Conservation (phyloP, 2,797 vertebrate species). For the Cyclura pinguis region DNA sequence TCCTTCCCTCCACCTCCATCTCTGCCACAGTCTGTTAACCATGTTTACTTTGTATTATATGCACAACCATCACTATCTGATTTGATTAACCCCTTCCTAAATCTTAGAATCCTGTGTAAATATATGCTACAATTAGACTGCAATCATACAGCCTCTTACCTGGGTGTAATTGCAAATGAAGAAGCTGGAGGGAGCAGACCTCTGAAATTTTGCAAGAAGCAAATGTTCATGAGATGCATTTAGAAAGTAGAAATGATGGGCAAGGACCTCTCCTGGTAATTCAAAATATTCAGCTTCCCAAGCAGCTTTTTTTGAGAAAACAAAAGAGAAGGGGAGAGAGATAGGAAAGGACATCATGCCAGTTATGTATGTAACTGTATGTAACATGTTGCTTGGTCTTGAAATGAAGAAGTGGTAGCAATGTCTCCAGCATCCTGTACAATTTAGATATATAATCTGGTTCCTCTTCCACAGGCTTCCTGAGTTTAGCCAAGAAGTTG, state of each 20-base stretch:
- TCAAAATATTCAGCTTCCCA: not conserved
- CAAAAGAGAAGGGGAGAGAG: not conserved
- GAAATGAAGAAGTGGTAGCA: not conserved
- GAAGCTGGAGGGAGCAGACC: not conserved
- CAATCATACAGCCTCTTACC: not conserved
- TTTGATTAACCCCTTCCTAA: not conserved
- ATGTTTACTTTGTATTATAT: no score
- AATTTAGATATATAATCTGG: not conserved
- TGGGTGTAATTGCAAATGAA: not conserved
- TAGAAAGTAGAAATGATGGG: not conserved
- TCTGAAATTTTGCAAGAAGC: not conserved
- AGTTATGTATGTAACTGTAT: not conserved
- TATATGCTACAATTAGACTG: not conserved
- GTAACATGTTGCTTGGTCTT: not conserved
- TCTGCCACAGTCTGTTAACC: no score
- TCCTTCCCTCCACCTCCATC: no score
- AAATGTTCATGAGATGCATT: not conserved
- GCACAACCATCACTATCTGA: no score
- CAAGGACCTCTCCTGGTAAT: not conserved
- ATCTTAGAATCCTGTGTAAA: not conserved
- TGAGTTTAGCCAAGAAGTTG: not conserved
- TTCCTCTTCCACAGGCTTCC: not conserved
- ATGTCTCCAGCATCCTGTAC: not conserved
- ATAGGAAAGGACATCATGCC: not conserved
- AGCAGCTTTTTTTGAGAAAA: not conserved